Conservation (phyloP, 2,113 vertebrate species). For the Theropithecus gelada region DNA sequence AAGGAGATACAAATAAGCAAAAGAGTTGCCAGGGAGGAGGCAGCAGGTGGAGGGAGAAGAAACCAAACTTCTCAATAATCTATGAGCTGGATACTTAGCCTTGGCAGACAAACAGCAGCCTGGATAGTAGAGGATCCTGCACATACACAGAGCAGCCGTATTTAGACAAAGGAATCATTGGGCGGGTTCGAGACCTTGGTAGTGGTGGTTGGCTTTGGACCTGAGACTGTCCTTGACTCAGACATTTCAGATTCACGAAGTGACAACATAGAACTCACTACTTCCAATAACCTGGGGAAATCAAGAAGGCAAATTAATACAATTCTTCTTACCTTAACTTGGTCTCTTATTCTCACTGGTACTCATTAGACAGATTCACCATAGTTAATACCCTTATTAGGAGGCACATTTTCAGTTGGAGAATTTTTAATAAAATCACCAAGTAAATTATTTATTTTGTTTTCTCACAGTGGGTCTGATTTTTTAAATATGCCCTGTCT, state of each 20-base stretch:
- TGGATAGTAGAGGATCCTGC: neutral
- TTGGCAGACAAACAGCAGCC: neutral
- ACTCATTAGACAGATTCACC: neutral
- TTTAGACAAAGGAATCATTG: neutral
- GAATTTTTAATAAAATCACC: constrained; percentile 5
- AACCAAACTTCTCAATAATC: neutral
- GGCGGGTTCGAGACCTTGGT: neutral
- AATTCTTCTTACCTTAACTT: neutral
- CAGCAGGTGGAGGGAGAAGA: neutral
- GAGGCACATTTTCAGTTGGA: neutral
- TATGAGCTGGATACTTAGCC: neutral
- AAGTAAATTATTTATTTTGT: constrained; percentile 43
- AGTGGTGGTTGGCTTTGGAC: neutral
- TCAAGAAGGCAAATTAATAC: constrained; percentile 36
- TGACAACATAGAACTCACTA: constrained; percentile 4
- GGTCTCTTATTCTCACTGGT: neutral
- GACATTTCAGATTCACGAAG: neutral
- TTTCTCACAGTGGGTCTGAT: neutral
- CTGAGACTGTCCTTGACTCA: neutral
- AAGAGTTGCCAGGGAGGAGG: neutral
- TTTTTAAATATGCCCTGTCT: constrained; percentile 49
- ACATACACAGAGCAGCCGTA: neutral
- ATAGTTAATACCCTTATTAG: constrained; percentile 32
- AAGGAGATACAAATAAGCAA: neutral
- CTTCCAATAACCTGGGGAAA: neutral